Conservation (phyloP, 2,888 invertebrate species). For the Sycophila texana region DNA sequence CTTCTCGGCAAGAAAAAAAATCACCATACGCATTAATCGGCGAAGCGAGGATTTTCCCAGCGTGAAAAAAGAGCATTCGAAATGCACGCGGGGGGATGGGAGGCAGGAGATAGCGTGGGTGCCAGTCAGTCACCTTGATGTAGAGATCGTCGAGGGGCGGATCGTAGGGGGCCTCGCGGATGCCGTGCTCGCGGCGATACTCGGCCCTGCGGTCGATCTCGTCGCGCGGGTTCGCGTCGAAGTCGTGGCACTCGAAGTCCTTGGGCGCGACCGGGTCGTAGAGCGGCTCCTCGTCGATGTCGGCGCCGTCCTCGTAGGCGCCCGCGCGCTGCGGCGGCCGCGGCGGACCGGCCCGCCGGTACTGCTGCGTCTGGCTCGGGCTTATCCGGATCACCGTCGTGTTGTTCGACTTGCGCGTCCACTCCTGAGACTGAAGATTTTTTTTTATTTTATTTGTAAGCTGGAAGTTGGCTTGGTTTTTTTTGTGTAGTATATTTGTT, state of each 20-base stretch:
- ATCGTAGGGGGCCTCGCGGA: slow-evolving; percentile 66
- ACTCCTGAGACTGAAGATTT: slow-evolving; percentile 61
- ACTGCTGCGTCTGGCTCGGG: slow-evolving; percentile 67
- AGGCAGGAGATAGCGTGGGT: too few species aligned
- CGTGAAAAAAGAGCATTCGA: not conserved
- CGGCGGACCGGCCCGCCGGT: slow-evolving; percentile 40
- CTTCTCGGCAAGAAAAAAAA: too few species aligned
- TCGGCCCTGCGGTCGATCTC: slow-evolving; percentile 69
- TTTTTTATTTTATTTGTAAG: not conserved
- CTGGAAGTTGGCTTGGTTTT: not conserved
- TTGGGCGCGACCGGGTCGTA: slow-evolving; percentile 73
- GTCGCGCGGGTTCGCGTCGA: slow-evolving; percentile 72
- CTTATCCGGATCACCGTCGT: slow-evolving; percentile 73
- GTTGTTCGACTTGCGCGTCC: slow-evolving; percentile 72
- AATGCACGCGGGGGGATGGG: too few species aligned
- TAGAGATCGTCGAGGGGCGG: slow-evolving; percentile 55
- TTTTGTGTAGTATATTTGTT: too few species aligned
- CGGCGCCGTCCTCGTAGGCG: slow-evolving; percentile 62
- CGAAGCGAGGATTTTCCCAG: not conserved
- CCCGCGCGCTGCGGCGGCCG: slow-evolving; percentile 57
- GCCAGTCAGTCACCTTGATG: slow-evolving; percentile 34
- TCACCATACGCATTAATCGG: not conserved
- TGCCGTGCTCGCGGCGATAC: slow-evolving; percentile 66
- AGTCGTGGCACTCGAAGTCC: slow-evolving; percentile 73
- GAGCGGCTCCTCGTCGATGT: slow-evolving; percentile 67